phyloP scores from a whole-genome alignment of 37 sponge, comb jelly and placozoan species.

The Hormiphora californensis region DNA sequence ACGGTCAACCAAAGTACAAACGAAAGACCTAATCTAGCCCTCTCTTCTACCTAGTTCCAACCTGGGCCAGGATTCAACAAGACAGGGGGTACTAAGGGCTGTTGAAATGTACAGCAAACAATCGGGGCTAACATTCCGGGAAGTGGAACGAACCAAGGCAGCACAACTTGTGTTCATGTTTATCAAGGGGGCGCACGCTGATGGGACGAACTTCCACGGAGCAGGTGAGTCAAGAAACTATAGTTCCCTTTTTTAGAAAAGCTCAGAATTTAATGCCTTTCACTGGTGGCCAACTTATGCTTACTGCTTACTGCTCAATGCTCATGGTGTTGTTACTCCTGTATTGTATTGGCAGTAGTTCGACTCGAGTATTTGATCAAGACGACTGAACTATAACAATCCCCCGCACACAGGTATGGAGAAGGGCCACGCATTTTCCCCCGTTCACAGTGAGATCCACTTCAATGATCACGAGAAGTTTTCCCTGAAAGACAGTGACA shows the following conservation, averaged over 20 bases:
- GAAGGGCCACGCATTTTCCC: slow-evolving; percentile 9
- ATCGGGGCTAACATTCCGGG: background rate
- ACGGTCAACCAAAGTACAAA: background rate
- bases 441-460: slow-evolving; percentile 16
- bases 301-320: background rate
- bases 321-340: background rate
- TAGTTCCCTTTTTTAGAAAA: background rate
- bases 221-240: slow-evolving; percentile 9
- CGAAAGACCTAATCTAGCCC: background rate
- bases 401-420: background rate
- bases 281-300: background rate
- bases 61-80: slow-evolving; percentile 3
- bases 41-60: background rate
- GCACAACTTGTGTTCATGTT: slow-evolving; percentile 38
- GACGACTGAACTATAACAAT: background rate
- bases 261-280: background rate
- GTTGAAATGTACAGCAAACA: background rate
- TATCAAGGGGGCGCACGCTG: slow-evolving; percentile 3
- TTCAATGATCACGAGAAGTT: slow-evolving; percentile 28
- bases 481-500: background rate
- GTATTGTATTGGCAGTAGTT: background rate
- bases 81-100: background rate
- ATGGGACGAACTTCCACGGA: background rate
- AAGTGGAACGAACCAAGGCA: background rate
- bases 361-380: background rate